Evolutionary conservation across 2,797 vertebrate species (phyloP), one percentile per base, ranked within the genome.

Genomic region (Melopsittacus undulatus): DNA sequence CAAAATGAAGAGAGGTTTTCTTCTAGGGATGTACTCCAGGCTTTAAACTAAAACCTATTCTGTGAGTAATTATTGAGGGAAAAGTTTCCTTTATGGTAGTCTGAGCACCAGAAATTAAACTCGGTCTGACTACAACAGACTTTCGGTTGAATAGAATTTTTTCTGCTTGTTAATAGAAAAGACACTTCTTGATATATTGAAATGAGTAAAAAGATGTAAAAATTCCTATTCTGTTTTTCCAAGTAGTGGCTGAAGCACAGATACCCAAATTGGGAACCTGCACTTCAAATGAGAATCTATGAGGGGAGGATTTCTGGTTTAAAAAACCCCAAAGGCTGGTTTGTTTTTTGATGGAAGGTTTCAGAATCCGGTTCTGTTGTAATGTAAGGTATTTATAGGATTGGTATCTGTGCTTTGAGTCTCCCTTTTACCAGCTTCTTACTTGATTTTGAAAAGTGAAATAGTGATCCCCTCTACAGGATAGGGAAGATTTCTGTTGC

Each of bases 1-100:
- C 38, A 79, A 52, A 92, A 91, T 69, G 51, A 90, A 92, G 72
- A 89, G 52, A 59, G 70, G 61, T 94, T 95, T 97, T 83, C 78
- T 95, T 90, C 42, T 34, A 67, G 69, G 82, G 36, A 17, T 51
- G 42, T 69, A 54, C 52, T 83, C 46, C 45, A 77, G 30, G 68
- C 59, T 92, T 92, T 87, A 94, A 94, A 91, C 59, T 32, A 79
- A 91, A 93, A 61, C 34, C 59, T 89, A 2, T 42, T 86, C 43
- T 2, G 3, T 79, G 64, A n/a, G 30, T 76, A 83, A 64, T 38
- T 56, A 13, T 79, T 73, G 46, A 49, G 48, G 38, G 32, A 27
- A 19, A 49, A 64, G 13, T 83, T 92, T 84, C 40, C 48, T 91
- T 68, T 49, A 66, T 63, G 45, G 17, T 40, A 48, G 20, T 49